Conservation (phyloP, 1,140 invertebrate species). For the Euura lappo region DNA sequence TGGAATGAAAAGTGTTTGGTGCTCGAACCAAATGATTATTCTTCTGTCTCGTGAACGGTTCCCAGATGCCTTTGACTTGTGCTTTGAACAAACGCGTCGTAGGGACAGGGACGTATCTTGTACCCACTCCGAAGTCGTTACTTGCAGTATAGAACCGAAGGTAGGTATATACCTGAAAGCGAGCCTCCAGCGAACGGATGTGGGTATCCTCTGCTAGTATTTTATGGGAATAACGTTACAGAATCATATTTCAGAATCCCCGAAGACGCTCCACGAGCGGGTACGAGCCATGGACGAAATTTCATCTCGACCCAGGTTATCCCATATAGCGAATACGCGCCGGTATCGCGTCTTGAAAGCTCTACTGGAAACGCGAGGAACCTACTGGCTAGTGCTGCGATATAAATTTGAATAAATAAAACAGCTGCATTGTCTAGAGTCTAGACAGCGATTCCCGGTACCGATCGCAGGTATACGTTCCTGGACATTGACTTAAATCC, state of each 20-base stretch:
- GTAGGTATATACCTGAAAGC: not conserved
- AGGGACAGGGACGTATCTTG: no score
- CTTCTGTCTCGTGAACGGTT: no score
- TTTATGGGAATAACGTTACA: not conserved
- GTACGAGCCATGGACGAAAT: not conserved
- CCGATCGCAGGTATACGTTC: not conserved
- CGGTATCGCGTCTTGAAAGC: not conserved
- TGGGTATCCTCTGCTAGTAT: not conserved
- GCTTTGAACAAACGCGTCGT: no score
- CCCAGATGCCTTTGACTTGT: no score
- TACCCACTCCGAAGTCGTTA: no score
- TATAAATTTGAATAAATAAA: slow-evolving; percentile 5
- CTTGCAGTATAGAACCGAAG: no score
- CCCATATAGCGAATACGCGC: not conserved
- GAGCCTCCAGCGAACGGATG: not conserved
- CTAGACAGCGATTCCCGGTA: not conserved
- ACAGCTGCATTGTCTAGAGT: slow-evolving; percentile 1
- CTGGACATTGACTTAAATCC: not conserved
- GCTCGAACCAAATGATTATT: no score
- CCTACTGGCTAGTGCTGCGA: not conserved
- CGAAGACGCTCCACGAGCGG: not conserved
- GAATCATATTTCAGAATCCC: not conserved
- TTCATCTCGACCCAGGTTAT: not conserved
- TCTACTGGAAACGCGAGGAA: no score
- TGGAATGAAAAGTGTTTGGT: no score